These are phyloP conservation scores for Ridgeia piscesae DNA, from an alignment of 1,140 invertebrate genomes.

Conservation along the genomic window DNA sequence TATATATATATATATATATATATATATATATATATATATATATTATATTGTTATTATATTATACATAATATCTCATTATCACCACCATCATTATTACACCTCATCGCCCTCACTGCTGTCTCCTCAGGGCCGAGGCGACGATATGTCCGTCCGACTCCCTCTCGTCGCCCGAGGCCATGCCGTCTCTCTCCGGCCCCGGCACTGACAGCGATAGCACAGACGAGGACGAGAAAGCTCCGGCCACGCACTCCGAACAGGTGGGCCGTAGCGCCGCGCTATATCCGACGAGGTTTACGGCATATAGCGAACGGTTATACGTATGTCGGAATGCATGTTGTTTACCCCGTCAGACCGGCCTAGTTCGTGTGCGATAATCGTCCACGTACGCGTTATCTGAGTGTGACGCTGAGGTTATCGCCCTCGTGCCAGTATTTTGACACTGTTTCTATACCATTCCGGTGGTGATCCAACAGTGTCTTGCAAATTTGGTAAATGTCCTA, in stretches of 20 bases:
- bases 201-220: background rate
- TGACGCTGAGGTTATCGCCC: background rate
- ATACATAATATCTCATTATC: too few species aligned
- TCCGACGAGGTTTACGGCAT: background rate
- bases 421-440: background rate
- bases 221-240: background rate
- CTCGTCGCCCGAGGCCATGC: background rate
- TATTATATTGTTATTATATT: too few species aligned
- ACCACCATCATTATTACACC: too few species aligned
- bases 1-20: too few species aligned
- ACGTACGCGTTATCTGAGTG: background rate
- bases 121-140: conserved; percentile 14
- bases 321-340: background rate
- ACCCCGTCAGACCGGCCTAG: background rate
- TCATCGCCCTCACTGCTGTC: too few species aligned
- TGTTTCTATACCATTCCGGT: background rate
- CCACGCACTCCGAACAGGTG: background rate
- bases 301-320: background rate
- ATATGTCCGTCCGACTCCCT: conserved; percentile 10
- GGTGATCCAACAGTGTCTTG: too few species aligned
- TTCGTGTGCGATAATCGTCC: background rate
- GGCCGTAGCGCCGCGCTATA: background rate
- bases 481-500: background rate
- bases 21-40: too few species aligned
- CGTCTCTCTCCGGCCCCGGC: background rate